Evolutionary conservation across 2,888 invertebrate genomes (phyloP).

Genomic region (Hipparchia semele): DNA sequence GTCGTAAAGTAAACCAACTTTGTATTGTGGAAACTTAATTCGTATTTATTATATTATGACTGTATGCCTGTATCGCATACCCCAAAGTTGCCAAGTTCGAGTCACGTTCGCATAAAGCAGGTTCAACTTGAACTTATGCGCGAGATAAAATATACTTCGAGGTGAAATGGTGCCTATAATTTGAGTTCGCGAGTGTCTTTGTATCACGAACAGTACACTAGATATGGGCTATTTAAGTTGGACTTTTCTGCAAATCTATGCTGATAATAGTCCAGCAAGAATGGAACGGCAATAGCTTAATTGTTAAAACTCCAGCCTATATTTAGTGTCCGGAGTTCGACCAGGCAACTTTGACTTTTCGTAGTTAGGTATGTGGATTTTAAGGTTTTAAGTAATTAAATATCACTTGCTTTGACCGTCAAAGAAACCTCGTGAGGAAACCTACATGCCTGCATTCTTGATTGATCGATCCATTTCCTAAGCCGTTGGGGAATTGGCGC

Average conservation of each 20-base stretch:
- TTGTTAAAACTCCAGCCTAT: no score
- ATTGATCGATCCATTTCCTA: no score
- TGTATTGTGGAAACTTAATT: slow-evolving; percentile 36
- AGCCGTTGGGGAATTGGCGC: no score
- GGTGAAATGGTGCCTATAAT: slow-evolving; percentile 26
- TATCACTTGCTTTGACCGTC: no score
- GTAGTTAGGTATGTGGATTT: no score
- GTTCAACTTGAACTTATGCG: slow-evolving; percentile 32
- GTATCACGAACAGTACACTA: background rate
- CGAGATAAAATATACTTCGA: slow-evolving; percentile 35
- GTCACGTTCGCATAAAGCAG: slow-evolving; percentile 36
- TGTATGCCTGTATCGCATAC: background rate
- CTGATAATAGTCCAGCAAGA: background rate
- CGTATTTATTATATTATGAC: slow-evolving; percentile 37
- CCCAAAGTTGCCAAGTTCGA: slow-evolving; percentile 30
- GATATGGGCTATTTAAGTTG: background rate
- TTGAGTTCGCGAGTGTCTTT: slow-evolving; percentile 9
- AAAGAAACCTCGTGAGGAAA: no score
- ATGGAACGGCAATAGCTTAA: no score
- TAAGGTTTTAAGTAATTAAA: no score
- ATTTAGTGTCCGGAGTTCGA: no score
- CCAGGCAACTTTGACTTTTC: no score
- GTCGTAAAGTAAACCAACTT: slow-evolving; percentile 32
- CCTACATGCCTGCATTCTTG: no score
- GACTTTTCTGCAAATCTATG: background rate